A percentile compares a stretch with the other conserved stretches of the same genome.
These are phyloP conservation scores for Crenuchus spilurus DNA, from an alignment of 2,797 vertebrate genomes.

Conservation along the genomic window DNA sequence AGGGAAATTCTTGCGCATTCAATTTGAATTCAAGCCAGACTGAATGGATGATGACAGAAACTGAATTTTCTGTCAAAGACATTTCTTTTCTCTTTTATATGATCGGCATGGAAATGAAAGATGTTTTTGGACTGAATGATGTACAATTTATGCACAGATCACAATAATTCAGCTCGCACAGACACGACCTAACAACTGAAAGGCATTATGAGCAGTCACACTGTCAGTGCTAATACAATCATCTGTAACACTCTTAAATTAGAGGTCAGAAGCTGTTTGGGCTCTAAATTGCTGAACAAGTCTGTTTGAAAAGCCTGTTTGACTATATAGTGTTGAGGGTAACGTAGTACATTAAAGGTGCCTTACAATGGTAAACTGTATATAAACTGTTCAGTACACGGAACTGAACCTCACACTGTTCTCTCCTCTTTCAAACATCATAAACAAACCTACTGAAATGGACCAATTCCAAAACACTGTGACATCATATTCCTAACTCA, in stretches of 20 bases:
- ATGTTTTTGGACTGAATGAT: conserved; percentile 12
- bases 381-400: no score
- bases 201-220: background rate
- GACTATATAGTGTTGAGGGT: no score
- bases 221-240: background rate
- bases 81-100: background rate
- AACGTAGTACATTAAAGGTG: no score
- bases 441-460: no score
- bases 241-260: background rate
- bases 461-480: no score
- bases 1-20: background rate
- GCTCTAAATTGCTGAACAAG: background rate
- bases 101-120: background rate
- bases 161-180: background rate
- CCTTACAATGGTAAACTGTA: no score
- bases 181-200: background rate
- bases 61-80: background rate
- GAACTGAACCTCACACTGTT: no score
- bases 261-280: background rate
- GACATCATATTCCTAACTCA: no score
- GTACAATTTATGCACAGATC: conserved; percentile 6
- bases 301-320: no score
- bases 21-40: background rate
- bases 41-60: conserved; percentile 1
- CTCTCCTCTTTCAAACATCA: no score